Evolutionary conservation across 2,113 vertebrate species (phyloP), one percentile per base, ranked within the genome.

Genomic region (Rhineura floridana): DNA sequence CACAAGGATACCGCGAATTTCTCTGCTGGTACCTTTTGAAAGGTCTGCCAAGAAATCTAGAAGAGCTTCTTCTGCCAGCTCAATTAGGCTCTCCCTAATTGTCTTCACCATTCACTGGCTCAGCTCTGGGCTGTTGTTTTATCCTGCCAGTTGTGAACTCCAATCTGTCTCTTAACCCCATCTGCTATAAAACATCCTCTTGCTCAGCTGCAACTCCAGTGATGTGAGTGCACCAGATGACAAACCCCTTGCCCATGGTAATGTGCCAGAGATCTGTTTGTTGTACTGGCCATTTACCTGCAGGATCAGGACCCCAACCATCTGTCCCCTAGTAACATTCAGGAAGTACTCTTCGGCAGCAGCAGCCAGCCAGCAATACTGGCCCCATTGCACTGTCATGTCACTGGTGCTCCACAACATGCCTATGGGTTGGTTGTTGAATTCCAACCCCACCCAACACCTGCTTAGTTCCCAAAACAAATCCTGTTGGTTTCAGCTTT

Each of bases 381-480:
- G 63, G 25, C 72, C 52, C 52, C 50, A 15, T 73, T 73, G 33
- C 39, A 75, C 50, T 44, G 72, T 85, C 70, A 85, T 59, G 36
- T 55, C 59, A 65, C 8, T 77, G 84, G 84, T 77, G 59, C 10
- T 76, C 72, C 55, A 77, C 84, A 85, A 72, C 84, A 77, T 85
- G 84, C 72, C 55, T 85, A 72, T 85, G 72, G 84, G 85, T 11
- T 87, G 62, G 85, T 44, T 69, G 75, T 80, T 87, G 59, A 69
- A 87, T 87, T 79, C 76, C 77, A 80, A 52, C 63, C 11, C 85
- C 62, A 73, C 83, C 83, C 69, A 85, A 85, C 83, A 85, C 50
- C 72, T 85, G 72, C 28, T 46, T 44, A 63, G 72, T 46, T 62
- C 28, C 55, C 12, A 23, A 12, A 42, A 76, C 72, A 63, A 63